A percentile compares a stretch with the other conserved stretches of the same genome.
Evolutionary conservation across 2,888 invertebrate species (phyloP).

Genomic region (Yponomeuta malinellus): DNA sequence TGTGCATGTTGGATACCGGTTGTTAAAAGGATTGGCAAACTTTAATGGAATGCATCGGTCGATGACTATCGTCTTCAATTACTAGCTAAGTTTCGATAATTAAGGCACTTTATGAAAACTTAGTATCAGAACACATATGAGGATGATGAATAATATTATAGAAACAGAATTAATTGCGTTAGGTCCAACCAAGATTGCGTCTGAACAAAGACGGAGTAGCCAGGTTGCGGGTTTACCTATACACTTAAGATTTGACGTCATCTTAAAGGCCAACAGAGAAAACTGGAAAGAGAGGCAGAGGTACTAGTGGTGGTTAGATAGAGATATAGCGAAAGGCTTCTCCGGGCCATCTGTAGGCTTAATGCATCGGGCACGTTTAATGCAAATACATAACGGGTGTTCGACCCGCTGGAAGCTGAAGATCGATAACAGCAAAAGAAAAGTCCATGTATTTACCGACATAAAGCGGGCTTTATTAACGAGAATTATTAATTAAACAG

Average conservation of each 20-base stretch:
- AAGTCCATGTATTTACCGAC: not conserved
- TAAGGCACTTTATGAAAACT: not conserved
- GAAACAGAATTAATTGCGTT: not conserved
- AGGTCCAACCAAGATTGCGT: no score
- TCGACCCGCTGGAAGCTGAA: constrained; percentile 25
- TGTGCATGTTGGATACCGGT: not conserved
- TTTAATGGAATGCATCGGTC: not conserved
- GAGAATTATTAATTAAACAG: constrained; percentile 21
- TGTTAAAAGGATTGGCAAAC: not conserved
- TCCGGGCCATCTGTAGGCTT: constrained; percentile 2
- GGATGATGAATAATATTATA: not conserved
- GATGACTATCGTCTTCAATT: not conserved
- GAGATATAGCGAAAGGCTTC: not conserved
- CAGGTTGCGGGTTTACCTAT: not conserved
- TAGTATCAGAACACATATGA: not conserved
- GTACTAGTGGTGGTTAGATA: not conserved
- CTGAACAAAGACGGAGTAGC: no score
- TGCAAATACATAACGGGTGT: constrained; percentile 24
- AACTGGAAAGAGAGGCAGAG: not conserved
- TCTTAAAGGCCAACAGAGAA: not conserved
- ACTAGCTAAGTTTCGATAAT: not conserved
- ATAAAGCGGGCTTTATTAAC: constrained; percentile 17
- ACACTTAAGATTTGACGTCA: not conserved
- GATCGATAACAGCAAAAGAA: constrained; percentile 22
- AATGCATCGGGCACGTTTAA: constrained; percentile 18